phyloP scores from a whole-genome alignment of 2,888 invertebrate genomes.

The Belgica antarctica region DNA sequence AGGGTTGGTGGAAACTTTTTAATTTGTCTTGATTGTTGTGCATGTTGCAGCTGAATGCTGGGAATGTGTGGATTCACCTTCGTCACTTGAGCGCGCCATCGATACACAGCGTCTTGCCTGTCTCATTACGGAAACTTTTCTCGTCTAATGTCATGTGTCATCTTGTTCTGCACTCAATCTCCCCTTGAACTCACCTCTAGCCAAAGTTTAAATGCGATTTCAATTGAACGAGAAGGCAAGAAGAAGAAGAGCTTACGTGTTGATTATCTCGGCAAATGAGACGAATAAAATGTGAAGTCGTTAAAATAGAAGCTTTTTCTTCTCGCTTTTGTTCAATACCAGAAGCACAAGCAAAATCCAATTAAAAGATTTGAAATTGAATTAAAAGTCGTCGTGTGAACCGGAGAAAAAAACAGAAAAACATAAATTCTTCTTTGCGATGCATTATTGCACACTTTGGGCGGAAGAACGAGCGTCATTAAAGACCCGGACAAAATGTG shows the following conservation, averaged over 20 bases:
- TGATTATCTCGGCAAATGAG: conserved; percentile 39
- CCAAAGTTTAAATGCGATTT: conserved; percentile 4
- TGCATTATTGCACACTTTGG: conserved; percentile 23
- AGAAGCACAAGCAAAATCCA: conserved; percentile 36
- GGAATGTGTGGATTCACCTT: conserved; percentile 20
- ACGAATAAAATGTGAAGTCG: conserved; percentile 21
- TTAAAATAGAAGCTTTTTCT: conserved; percentile 29
- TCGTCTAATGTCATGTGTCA: conserved; percentile 36
- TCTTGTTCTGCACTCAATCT: conserved; percentile 40
- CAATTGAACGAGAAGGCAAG: conserved; percentile 28
- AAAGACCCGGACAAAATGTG: background rate
- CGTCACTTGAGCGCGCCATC: conserved; percentile 22
- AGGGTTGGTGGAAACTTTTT: background rate
- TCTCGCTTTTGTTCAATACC: too few species aligned
- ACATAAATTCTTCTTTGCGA: background rate
- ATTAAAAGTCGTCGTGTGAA: conserved; percentile 35
- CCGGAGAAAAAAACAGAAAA: background rate
- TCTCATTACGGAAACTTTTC: conserved; percentile 35
- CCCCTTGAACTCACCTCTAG: conserved; percentile 4
- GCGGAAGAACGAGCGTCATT: background rate
- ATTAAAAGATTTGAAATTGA: conserved; percentile 42
- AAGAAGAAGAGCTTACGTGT: conserved; percentile 36
- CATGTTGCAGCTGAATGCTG: conserved; percentile 1
- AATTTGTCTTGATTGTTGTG: conserved; percentile 6
- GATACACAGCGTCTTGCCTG: conserved; percentile 12